These are phyloP conservation scores for Perizoma flavofasciatum DNA, from an alignment of 2,888 invertebrate genomes.

Conservation along the genomic window DNA sequence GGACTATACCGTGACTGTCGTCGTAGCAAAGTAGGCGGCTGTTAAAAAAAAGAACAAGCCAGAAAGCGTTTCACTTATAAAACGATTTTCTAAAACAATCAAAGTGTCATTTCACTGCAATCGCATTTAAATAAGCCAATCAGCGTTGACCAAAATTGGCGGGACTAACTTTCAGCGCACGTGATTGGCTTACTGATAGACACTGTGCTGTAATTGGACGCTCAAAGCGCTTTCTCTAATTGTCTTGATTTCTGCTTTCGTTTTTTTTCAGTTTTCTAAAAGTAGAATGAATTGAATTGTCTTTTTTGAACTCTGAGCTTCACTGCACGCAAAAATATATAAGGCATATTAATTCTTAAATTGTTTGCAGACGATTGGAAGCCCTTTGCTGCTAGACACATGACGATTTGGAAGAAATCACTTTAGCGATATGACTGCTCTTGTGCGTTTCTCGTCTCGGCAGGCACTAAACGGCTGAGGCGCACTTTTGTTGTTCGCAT, in stretches of 20 bases:
- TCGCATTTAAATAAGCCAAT: slow-evolving; percentile 51
- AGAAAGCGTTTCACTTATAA: slow-evolving; percentile 1
- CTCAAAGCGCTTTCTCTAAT: slow-evolving; percentile 64
- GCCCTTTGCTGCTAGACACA: too few species aligned
- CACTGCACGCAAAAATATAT: too few species aligned
- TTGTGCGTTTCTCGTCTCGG: too few species aligned
- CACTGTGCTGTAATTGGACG: slow-evolving; percentile 62
- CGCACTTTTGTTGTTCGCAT: too few species aligned
- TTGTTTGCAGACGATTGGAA: too few species aligned
- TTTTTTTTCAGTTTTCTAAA: slow-evolving; percentile 50
- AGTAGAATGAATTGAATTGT: not conserved
- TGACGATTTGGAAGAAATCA: too few species aligned
- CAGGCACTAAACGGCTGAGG: too few species aligned
- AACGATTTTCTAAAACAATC: slow-evolving; percentile 20
- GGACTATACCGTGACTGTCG: too few species aligned
- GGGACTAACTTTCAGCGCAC: slow-evolving; percentile 57
- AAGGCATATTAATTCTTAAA: too few species aligned
- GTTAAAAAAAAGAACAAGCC: not conserved
- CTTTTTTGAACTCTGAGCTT: too few species aligned
- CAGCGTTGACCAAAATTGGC: slow-evolving; percentile 58
- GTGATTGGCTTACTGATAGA: slow-evolving; percentile 61
- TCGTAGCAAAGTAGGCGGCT: too few species aligned
- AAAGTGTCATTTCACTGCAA: slow-evolving; percentile 30
- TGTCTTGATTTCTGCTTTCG: slow-evolving; percentile 65
- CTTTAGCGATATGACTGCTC: too few species aligned